These are phyloP conservation scores for Oreocharis arfaki DNA, from an alignment of 2,113 vertebrate genomes.

Conservation along the genomic window DNA sequence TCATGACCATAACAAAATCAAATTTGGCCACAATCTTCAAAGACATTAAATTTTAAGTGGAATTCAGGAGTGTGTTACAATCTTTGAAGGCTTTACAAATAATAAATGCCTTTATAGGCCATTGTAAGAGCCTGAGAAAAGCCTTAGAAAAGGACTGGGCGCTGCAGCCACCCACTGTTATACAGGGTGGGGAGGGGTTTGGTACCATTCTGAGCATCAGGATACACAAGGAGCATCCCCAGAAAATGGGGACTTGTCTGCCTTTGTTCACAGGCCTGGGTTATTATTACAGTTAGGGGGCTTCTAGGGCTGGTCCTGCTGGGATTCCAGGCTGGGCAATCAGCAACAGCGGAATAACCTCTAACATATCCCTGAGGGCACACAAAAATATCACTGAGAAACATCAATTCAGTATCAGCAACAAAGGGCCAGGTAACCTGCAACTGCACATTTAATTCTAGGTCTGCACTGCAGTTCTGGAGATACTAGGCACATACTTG, in stretches of 20 bases:
- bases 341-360: neutral
- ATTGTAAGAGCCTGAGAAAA: neutral
- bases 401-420: neutral
- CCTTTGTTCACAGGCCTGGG: neutral
- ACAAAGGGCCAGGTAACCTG: neutral
- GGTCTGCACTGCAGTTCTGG: neutral
- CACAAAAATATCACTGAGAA: neutral
- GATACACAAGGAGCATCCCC: neutral
- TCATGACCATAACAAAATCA: neutral
- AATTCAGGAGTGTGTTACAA: neutral
- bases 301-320: neutral
- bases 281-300: neutral
- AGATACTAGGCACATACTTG: neutral
- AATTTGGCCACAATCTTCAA: neutral
- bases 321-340: neutral
- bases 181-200: neutral
- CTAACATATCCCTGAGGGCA: slow-evolving; percentile 3
- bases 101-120: neutral
- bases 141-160: neutral
- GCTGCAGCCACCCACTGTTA: neutral
- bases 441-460: neutral
- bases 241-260: neutral
- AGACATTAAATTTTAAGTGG: neutral
- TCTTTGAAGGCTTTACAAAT: neutral
- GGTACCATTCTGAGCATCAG: neutral